A percentile compares a stretch with the other conserved stretches of the same genome.
Conservation (phyloP, 1,140 invertebrate species). For the Aphaenogaster rudis region DNA sequence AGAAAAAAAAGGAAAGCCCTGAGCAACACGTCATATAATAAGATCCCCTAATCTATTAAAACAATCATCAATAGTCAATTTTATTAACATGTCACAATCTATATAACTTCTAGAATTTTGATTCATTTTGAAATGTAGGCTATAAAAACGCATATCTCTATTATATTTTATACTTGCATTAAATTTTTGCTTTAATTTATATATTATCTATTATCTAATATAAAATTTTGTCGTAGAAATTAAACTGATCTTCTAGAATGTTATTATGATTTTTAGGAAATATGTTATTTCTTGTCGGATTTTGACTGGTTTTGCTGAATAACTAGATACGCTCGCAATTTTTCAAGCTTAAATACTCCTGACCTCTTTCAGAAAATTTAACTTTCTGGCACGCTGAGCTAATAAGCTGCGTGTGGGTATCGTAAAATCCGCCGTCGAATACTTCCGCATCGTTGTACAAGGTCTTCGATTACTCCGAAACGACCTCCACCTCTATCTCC, state of each 20-base stretch:
- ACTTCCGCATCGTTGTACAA: constrained; percentile 45
- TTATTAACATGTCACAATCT: background rate
- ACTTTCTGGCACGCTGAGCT: background rate
- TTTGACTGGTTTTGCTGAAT: background rate
- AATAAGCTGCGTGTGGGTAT: constrained; percentile 40
- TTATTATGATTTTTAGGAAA: background rate
- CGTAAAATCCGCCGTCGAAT: constrained; percentile 48
- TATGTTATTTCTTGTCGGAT: background rate
- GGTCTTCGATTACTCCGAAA: constrained; percentile 68
- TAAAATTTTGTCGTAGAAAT: background rate
- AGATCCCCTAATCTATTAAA: constrained; percentile 19
- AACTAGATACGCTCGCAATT: background rate
- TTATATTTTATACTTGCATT: background rate
- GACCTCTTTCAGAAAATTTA: background rate
- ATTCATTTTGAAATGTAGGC: background rate
- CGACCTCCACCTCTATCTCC: constrained; percentile 56
- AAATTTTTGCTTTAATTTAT: background rate
- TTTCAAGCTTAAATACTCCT: background rate
- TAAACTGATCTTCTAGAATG: background rate
- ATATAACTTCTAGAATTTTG: background rate
- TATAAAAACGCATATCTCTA: background rate
- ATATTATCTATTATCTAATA: background rate
- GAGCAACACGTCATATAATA: constrained; percentile 15
- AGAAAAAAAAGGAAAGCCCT: constrained; percentile 2
- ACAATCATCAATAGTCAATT: constrained; percentile 12